phyloP scores from a whole-genome alignment of 2,797 vertebrate genomes.

The Fistularia commersonii region DNA sequence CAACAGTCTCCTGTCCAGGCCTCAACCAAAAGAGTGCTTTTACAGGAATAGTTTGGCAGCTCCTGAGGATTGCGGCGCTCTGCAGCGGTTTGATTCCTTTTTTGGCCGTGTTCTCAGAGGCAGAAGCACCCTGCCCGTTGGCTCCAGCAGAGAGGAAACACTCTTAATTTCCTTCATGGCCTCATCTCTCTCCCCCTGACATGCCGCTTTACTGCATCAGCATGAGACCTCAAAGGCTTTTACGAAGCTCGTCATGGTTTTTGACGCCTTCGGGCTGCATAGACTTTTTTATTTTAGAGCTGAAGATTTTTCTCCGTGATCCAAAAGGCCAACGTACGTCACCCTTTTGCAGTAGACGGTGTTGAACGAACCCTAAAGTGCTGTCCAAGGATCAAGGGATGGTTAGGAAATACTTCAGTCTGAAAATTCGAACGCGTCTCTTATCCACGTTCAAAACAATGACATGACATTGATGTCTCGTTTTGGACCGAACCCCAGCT shows the following conservation, averaged over 20 bases:
- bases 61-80: constrained; percentile 41
- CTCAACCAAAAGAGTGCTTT: constrained; percentile 63
- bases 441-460: neutral
- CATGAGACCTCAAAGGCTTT: constrained; percentile 27
- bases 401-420: constrained; percentile 1
- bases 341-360: too few species aligned
- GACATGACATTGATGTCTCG: neutral
- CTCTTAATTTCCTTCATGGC: constrained; percentile 59
- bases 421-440: too few species aligned
- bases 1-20: constrained; percentile 34
- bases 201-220: constrained; percentile 34
- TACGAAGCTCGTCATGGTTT: constrained; percentile 11
- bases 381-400: neutral
- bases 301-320: neutral
- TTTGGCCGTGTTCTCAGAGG: constrained; percentile 73
- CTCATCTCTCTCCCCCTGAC: constrained; percentile 32
- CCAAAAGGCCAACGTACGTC: too few species aligned
- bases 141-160: constrained; percentile 61
- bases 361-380: too few species aligned
- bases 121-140: constrained; percentile 53
- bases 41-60: constrained; percentile 79
- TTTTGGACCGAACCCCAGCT: too few species aligned
- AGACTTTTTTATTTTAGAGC: constrained; percentile 57
- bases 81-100: constrained; percentile 72
- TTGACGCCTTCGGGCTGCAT: constrained; percentile 33